Conservation (phyloP, 2,797 vertebrate genomes). For the Lutjanus argentimaculatus region DNA sequence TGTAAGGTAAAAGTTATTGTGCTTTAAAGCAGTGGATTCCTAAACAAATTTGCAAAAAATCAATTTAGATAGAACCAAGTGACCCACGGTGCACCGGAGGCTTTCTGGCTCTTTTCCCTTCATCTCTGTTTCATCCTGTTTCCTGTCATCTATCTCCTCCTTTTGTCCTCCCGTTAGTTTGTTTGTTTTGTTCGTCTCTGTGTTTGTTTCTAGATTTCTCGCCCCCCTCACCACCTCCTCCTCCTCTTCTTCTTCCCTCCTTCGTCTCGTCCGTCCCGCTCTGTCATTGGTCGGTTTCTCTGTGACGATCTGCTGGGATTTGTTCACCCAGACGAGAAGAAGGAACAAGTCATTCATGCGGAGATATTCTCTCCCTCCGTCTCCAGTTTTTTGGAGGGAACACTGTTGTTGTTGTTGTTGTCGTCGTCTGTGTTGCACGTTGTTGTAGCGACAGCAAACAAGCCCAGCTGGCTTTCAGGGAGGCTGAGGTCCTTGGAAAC, state of each 20-base stretch:
- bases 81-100: not conserved
- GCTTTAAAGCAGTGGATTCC: not conserved
- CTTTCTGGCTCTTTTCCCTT: too few relatives aligned
- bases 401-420: constrained; percentile 1
- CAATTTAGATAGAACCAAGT: not conserved
- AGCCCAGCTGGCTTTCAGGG: constrained; percentile 42
- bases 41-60: not conserved
- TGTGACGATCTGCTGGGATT: constrained; percentile 38
- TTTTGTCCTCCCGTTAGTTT: not conserved
- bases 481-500: not conserved
- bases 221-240: not conserved
- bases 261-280: not conserved
- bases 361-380: constrained; percentile 1
- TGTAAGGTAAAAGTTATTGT: not conserved
- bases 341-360: constrained; percentile 61
- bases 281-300: not conserved
- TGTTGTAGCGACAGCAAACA: constrained; percentile 9
- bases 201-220: not conserved
- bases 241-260: not conserved
- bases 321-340: constrained; percentile 52
- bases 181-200: not conserved
- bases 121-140: not conserved
- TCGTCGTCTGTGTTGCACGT: not conserved
- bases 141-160: not conserved
- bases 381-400: constrained; percentile 22